Evolutionary conservation across 2,113 vertebrate species (phyloP).

Genomic region (Peromyscus californicus): DNA sequence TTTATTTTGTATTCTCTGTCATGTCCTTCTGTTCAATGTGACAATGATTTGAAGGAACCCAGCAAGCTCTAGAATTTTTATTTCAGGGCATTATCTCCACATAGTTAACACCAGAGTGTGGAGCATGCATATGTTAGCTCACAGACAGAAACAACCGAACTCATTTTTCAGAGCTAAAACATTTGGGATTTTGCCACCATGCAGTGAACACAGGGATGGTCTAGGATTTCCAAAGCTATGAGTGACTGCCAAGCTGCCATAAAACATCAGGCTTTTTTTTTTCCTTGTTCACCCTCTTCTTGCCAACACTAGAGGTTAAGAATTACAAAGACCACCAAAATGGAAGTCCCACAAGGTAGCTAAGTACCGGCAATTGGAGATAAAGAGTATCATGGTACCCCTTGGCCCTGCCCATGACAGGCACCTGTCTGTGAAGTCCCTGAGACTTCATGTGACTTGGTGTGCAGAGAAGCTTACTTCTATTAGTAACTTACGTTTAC

Average conservation of each 20-base stretch:
- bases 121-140: slow-evolving; percentile 25
- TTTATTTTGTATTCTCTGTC: neutral
- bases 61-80: neutral
- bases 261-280: neutral
- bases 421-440: neutral
- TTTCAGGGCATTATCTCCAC: neutral
- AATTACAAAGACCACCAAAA: neutral
- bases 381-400: fast-evolving
- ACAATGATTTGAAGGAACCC: neutral
- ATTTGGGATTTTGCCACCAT: slow-evolving; percentile 45
- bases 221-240: slow-evolving; percentile 12
- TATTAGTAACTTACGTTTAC: neutral
- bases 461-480: neutral
- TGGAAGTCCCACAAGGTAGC: neutral
- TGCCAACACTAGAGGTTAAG: slow-evolving; percentile 41
- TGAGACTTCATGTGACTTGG: neutral
- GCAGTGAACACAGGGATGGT: neutral
- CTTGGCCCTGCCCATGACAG: neutral
- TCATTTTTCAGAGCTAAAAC: slow-evolving; percentile 63
- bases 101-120: slow-evolving; percentile 10
- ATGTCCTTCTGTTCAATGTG: neutral
- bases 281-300: neutral
- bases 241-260: neutral
- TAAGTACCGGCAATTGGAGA: neutral
- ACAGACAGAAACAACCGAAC: slow-evolving; percentile 48